Base-by-base conservation (phyloP, 1,140 invertebrate genomes). In the Ruditapes philippinarum region DNA sequence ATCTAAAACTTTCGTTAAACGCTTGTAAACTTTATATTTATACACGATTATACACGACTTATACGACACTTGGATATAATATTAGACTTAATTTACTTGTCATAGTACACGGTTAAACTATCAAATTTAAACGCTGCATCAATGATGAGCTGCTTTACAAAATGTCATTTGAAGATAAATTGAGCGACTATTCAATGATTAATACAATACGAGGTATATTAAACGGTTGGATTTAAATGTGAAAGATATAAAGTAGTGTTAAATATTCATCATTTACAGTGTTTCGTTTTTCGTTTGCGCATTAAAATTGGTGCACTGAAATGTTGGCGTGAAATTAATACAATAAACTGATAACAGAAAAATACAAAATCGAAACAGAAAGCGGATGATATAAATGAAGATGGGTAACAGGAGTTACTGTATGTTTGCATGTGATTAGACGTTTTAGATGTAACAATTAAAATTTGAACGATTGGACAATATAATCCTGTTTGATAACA, bases 141-240 rank as follows among this genome's bases (percentile, higher is more conserved):
- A 28, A 25, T 19, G 57, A 62, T 70, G 65, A 11, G 65, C 65
- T 70, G 38, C 65, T 70, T 3, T 38, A 14, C 42, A n/a, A 70
- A 70, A 65, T n/a, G 62, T 65, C 62, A 65, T 31, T 65, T 36
- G 4, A 65, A n/a, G 57, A 60, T n/a, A 60, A 60, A 60, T 60
- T 60, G 57, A 60, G 17, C 57, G 57, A 65, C 28, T 65, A 65
- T 65, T 65, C 62, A 65, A 65, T 65, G 3, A 65, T 65, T 65
- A 36, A 12, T 19, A 65, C 62, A 65, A 65, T 65, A 31, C 33
- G 1, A 36, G 12, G 62, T 28, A 22, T 25, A 70, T 38, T 70
- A 38, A 28, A 38, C 65, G 65, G 65, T 12, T 38, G 65, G 65
- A 38, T 70, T 70, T 70, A 70, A 70, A 70, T 28, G 25, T 28